phyloP scores from a whole-genome alignment of 2,797 vertebrate genomes.

The Clarias fuscus region DNA sequence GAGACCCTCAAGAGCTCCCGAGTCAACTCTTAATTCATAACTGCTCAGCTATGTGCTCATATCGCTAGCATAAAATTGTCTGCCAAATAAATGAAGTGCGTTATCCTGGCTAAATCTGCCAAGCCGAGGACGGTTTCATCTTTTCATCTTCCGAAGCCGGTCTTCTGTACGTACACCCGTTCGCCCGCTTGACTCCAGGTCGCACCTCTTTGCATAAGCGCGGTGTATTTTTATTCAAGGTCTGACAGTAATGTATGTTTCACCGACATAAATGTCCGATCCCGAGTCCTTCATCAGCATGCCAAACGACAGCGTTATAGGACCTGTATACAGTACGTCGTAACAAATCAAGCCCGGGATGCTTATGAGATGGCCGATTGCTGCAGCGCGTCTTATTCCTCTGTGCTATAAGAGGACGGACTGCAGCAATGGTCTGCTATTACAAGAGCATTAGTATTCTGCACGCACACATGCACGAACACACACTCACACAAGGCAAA shows the following conservation, averaged over 20 bases:
- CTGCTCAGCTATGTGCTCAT: neutral
- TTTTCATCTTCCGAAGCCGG: neutral
- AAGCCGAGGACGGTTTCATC: neutral
- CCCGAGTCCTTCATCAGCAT: neutral
- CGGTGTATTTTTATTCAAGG: neutral
- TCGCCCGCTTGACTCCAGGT: neutral
- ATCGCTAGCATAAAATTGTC: neutral
- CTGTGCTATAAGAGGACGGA: conserved; percentile 30
- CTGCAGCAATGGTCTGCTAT: conserved; percentile 50
- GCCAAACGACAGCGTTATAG: neutral
- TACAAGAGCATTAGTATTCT: conserved; percentile 54
- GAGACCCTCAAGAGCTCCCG: neutral
- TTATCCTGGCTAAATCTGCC: neutral
- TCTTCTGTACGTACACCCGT: neutral
- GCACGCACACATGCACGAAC: conserved; percentile 36
- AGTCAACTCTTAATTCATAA: neutral
- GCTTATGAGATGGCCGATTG: neutral
- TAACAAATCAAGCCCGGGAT: neutral
- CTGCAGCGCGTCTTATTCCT: neutral
- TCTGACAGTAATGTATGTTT: neutral
- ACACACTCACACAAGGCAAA: conserved; percentile 24
- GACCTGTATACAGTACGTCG: neutral
- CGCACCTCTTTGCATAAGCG: neutral
- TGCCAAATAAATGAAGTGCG: conserved; percentile 3
- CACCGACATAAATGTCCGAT: neutral